Evolutionary conservation across 2,113 vertebrate genomes (phyloP), one percentile per base, ranked within the genome.

Genomic region (Aptenodytes patagonicus): DNA sequence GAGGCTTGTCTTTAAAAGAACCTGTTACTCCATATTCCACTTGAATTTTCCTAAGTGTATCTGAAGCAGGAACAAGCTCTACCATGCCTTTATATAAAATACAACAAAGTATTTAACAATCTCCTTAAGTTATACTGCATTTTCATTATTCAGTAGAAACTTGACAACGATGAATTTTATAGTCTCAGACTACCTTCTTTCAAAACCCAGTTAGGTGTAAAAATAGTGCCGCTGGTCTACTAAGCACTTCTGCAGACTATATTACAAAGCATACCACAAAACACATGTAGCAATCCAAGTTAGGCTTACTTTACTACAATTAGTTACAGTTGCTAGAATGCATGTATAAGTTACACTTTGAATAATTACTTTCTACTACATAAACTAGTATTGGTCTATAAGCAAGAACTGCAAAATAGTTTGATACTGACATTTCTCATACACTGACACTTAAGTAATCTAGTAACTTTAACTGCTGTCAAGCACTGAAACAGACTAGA

Each of bases 1-100:
- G 98, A 21, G 99, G 99, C 92, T 99, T 99, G 97, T 99, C 99
- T 97, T 99, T 99, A 93, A 99, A 99, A 90, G 99, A 99, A 42
- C 99, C 99, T 1, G 99, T 99, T 85, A 99, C 99, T 51, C 99
- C 99, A 78, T 99, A 99, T 93, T 99, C 99, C 96, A 99, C 99
- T 98, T 99, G 99, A 97, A 99, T 99, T 98, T 99, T 99, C 85
- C 99, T 98, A 81, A 99, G 98, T 0, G 99, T 99, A 83, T 99
- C 99, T n/a, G 99, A 99, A 89, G 98, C 99, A 57, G 99, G 99
- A 90, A 99, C 99, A 96, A 99, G 98, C 94, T 99, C 99, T 95
- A 99, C 99, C 99, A 99, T 99, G 32, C 99, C 99, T 99, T 95
- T 69, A 97, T 64, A 38, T 1, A 66, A 90, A 97, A 97, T 9